Evolutionary conservation across 1,140 invertebrate genomes (phyloP).

Genomic region (Drosophila quadrilineata): DNA sequence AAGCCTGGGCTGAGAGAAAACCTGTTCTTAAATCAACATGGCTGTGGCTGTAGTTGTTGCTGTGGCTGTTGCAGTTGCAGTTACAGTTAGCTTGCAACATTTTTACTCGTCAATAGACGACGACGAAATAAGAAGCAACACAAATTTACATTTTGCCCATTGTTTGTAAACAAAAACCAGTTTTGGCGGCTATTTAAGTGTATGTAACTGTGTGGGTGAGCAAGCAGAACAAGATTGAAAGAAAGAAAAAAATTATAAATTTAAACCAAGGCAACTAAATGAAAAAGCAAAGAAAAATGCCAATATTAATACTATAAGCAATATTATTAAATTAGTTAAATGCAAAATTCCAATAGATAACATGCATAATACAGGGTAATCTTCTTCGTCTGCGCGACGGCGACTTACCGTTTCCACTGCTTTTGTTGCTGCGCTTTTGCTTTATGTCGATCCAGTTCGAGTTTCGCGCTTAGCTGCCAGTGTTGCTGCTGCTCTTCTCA

Average conservation of each 20-base stretch:
- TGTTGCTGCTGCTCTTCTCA: neutral
- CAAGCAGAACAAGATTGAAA: neutral
- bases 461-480: conserved; percentile 8
- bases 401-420: conserved; percentile 61
- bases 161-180: conserved; percentile 77
- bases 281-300: neutral
- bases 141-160: conserved; percentile 44
- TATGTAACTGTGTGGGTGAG: conserved; percentile 16
- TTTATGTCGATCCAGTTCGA: too few relatives aligned
- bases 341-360: conserved; percentile 18
- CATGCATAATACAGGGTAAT: too few relatives aligned
- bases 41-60: too few relatives aligned
- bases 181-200: conserved; percentile 42
- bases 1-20: conserved; percentile 33
- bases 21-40: conserved; percentile 51
- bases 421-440: conserved; percentile 9
- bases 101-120: conserved; percentile 5
- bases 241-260: conserved; percentile 16
- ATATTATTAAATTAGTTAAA: conserved; percentile 10
- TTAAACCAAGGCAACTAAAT: conserved; percentile 1
- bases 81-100: conserved; percentile 18
- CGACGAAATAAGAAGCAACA: conserved; percentile 28
- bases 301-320: neutral
- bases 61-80: neutral
- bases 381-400: too few relatives aligned